Conservation (phyloP, 2,113 vertebrate species). For the Haplochromis vanheusdeni region DNA sequence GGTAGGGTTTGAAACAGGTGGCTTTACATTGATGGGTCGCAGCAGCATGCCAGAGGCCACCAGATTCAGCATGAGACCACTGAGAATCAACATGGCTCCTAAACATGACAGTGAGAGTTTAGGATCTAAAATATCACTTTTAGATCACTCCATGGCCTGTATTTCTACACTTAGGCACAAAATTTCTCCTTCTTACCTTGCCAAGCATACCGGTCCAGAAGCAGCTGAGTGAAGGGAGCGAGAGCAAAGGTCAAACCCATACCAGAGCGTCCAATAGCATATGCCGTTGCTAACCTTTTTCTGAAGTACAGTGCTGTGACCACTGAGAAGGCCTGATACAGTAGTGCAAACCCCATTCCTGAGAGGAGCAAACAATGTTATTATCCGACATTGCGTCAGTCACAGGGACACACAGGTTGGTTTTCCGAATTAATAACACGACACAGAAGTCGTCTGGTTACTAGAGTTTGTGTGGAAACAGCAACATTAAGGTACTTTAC, state of each 20-base stretch:
- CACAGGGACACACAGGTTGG: not conserved
- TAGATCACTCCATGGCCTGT: not conserved
- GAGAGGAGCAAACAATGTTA: not conserved
- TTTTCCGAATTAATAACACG: not conserved
- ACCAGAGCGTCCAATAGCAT: conserved; percentile 82
- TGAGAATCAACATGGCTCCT: conserved; percentile 86
- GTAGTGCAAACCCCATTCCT: conserved; percentile 84
- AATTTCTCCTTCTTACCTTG: conserved; percentile 70
- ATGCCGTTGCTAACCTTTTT: conserved; percentile 77
- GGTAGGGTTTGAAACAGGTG: not conserved
- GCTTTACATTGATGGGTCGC: conserved; percentile 62
- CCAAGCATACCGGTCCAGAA: conserved; percentile 84
- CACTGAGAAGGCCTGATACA: conserved; percentile 83
- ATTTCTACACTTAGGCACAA: not conserved
- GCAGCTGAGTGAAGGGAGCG: conserved; percentile 83
- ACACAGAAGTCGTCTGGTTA: not conserved
- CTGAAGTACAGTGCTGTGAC: conserved; percentile 79
- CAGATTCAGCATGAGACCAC: conserved; percentile 85
- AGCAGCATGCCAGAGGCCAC: conserved; percentile 89
- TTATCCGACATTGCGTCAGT: not conserved
- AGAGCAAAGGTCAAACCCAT: conserved; percentile 90
- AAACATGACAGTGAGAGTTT: not conserved
- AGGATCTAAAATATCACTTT: not conserved
- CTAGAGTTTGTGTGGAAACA: not conserved
- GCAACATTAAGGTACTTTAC: not conserved